Evolutionary conservation across 2,888 invertebrate genomes (phyloP), one percentile per base, ranked within the genome.

Genomic region (Diplazon laetatorius): DNA sequence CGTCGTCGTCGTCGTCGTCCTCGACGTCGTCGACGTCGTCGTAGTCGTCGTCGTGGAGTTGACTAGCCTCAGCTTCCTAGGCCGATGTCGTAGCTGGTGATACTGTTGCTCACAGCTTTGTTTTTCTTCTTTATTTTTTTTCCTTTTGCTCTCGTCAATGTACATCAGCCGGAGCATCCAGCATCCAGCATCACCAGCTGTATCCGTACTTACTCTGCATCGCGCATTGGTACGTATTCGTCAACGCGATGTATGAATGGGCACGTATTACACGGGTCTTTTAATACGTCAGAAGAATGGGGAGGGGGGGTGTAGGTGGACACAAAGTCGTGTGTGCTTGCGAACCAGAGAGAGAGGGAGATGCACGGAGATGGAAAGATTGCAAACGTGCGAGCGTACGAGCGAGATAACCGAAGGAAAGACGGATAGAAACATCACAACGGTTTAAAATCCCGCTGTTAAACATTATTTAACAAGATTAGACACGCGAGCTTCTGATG

Each of bases 191-290:
- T 2, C 2, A 6, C 30, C 30, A 30, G 30, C 30, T 2, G 30
- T 30, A 30, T 30, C 30, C 30, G n/a, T 42, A 12, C 42, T 10
- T n/a, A n/a, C 55, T 55, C 30, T 30, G 30, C 30, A 30, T 62
- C 55, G 55, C 66, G 68, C 66, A 60, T 59, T 80, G 71, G 74
- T 78, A 79, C 72, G 63, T 65, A 65, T n/a, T n/a, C 69, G 73
- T 69, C 80, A 52, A 81, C 77, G 81, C 79, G 79, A 2, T 2
- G 30, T 82, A 82, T 84, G 82, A 83, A 82, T 83, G 81, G 72
- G 78, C 81, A 80, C 82, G 82, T 82, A 82, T 82, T 68, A 77
- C 74, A 73, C 68, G 70, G 70, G 80, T 78, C 62, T 71, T 69
- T 76, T 76, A 78, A 76, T 76, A 71, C 76, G 25, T 18, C 70